Evolutionary conservation across 2,888 invertebrate genomes (phyloP).

Genomic region (Microchrysa polita): DNA sequence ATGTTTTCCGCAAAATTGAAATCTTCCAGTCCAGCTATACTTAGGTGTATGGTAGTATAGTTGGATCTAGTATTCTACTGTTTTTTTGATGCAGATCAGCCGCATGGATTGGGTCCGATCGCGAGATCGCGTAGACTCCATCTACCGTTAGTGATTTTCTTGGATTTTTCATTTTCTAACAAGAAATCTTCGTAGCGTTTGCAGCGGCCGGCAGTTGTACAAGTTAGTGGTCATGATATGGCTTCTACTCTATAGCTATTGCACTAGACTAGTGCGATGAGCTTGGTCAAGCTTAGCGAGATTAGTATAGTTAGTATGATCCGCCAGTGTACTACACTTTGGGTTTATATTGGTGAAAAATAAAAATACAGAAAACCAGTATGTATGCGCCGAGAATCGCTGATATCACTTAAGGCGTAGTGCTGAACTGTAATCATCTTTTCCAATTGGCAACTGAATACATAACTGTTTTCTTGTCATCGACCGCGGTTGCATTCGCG

Average conservation of each 20-base stretch:
- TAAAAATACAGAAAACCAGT: constrained; percentile 1
- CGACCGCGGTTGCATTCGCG: neutral
- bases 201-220: neutral
- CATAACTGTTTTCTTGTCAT: constrained; percentile 31
- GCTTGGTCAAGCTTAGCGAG: neutral
- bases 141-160: constrained; percentile 32
- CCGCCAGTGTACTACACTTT: neutral
- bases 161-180: constrained; percentile 4
- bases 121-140: constrained; percentile 7
- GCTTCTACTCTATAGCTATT: constrained; percentile 3
- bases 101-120: constrained; percentile 9
- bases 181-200: neutral
- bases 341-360: neutral
- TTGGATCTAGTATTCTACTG: neutral
- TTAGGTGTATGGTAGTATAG: no score
- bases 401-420: neutral
- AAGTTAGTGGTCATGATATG: neutral
- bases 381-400: neutral
- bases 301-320: no score
- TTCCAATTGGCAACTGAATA: constrained; percentile 25
- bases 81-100: constrained; percentile 14
- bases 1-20: constrained; percentile 24
- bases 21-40: no score
- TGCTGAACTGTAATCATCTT: constrained; percentile 3
- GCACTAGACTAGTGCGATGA: no score